These are phyloP conservation scores for Brachypodius melanocephalos DNA, from an alignment of 2,113 vertebrate genomes.

Conservation along the genomic window DNA sequence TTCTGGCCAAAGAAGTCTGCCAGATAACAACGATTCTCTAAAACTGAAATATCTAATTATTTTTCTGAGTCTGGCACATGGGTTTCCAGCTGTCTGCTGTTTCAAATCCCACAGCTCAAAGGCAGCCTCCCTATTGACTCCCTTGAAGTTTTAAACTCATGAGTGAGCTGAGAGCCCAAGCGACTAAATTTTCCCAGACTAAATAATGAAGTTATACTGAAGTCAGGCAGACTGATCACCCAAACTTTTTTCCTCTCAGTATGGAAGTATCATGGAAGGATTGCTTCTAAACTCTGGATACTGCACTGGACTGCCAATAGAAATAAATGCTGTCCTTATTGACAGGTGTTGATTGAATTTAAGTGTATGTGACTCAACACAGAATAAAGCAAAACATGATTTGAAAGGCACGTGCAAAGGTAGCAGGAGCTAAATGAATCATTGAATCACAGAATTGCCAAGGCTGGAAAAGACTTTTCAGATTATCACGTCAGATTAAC, in stretches of 20 bases:
- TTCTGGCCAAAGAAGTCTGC: not conserved
- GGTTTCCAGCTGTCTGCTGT: not conserved
- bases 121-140: not conserved
- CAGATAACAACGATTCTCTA: not conserved
- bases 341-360: not conserved
- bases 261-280: not conserved
- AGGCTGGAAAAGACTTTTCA: not conserved
- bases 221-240: not conserved
- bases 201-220: not conserved
- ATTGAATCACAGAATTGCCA: not conserved
- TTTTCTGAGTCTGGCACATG: not conserved
- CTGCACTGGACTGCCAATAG: not conserved
- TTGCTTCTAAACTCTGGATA: not conserved
- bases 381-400: not conserved
- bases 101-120: not conserved
- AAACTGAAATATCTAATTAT: not conserved
- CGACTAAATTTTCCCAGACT: not conserved
- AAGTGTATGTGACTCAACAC: not conserved
- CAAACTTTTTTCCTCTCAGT: not conserved
- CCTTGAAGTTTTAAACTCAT: not conserved
- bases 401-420: not conserved
- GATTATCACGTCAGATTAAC: rapidly evolving
- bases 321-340: not conserved
- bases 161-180: not conserved
- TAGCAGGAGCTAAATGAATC: not conserved